Evolutionary conservation across 2,888 invertebrate genomes (phyloP).

Genomic region (Pyralis farinalis): DNA sequence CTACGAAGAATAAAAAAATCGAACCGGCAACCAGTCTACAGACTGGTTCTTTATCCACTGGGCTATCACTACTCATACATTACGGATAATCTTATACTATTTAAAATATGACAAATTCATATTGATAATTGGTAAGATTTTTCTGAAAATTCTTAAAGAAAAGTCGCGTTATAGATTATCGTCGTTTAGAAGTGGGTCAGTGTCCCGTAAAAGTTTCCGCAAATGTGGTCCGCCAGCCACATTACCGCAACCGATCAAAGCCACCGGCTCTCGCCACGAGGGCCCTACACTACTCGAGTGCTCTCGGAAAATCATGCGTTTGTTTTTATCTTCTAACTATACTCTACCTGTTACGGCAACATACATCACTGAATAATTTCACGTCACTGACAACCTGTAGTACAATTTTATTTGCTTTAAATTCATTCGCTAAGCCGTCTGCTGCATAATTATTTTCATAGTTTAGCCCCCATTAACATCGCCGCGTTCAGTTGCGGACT

Average conservation of each 20-base stretch:
- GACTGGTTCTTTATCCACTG: too few species aligned
- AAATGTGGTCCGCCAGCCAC: slow-evolving; percentile 53
- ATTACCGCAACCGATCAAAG: slow-evolving; percentile 68
- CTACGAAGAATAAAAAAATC: too few species aligned
- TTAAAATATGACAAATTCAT: too few species aligned
- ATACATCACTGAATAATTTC: slow-evolving; percentile 9
- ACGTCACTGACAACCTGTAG: slow-evolving; percentile 16
- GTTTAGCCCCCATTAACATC: slow-evolving; percentile 46
- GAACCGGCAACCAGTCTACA: too few species aligned
- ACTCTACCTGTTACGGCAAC: slow-evolving; percentile 1
- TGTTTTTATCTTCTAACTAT: slow-evolving; percentile 36
- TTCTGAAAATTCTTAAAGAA: slow-evolving; percentile 28
- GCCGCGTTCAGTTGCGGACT: slow-evolving; percentile 21
- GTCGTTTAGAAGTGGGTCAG: slow-evolving; percentile 65
- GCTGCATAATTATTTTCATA: slow-evolving; percentile 51
- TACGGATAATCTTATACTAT: too few species aligned
- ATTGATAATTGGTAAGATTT: background rate
- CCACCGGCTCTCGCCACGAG: slow-evolving; percentile 40
- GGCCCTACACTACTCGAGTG: slow-evolving; percentile 41
- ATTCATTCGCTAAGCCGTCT: slow-evolving; percentile 26
- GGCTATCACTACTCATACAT: too few species aligned
- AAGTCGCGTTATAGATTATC: slow-evolving; percentile 43
- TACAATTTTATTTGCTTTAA: slow-evolving; percentile 28
- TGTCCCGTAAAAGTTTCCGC: slow-evolving; percentile 75
- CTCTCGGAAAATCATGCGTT: slow-evolving; percentile 49